Percentiles rank a stretch among this genome's conserved stretches.
Evolutionary conservation across 1,140 invertebrate genomes (phyloP).

Genomic region (Drosophila suzukii): DNA sequence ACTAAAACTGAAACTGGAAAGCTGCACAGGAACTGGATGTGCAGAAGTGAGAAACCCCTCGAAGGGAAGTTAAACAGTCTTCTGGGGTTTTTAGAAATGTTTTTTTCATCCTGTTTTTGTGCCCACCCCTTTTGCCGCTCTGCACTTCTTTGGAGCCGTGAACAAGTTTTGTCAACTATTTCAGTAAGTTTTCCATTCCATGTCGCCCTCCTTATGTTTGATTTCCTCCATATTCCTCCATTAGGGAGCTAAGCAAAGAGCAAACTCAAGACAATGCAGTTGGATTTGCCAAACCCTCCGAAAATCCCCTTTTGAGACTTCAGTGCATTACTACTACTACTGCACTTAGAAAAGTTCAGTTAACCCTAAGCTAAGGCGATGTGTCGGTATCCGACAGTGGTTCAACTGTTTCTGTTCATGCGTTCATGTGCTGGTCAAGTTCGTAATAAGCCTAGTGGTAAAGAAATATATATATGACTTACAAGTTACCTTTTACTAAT

Average conservation of each 20-base stretch:
- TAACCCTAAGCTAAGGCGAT: slow-evolving; percentile 15
- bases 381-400: slow-evolving; percentile 40
- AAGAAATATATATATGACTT: slow-evolving; percentile 26
- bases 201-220: slow-evolving; percentile 55
- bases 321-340: slow-evolving; percentile 1
- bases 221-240: slow-evolving; percentile 30
- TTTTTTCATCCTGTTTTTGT: slow-evolving; percentile 26
- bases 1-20: slow-evolving; percentile 21
- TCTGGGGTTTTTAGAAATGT: slow-evolving; percentile 69
- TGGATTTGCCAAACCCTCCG: slow-evolving; percentile 2
- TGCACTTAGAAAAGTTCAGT: slow-evolving; percentile 54
- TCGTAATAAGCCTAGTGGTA: slow-evolving; percentile 45
- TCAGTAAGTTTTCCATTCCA: slow-evolving; percentile 70
- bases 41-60: slow-evolving; percentile 10
- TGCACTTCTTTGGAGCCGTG: slow-evolving; percentile 74
- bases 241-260: slow-evolving; percentile 54
- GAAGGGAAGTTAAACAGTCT: slow-evolving; percentile 62
- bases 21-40: slow-evolving; percentile 24
- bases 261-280: slow-evolving; percentile 74
- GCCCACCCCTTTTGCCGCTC: slow-evolving; percentile 8
- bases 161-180: slow-evolving; percentile 74
- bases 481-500: slow-evolving; percentile 31
- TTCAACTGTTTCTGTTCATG: slow-evolving; percentile 28
- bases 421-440: slow-evolving; percentile 22
- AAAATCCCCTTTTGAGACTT: not conserved